Evolutionary conservation across 2,797 vertebrate species (phyloP).

Genomic region (Sebastes alutus): DNA sequence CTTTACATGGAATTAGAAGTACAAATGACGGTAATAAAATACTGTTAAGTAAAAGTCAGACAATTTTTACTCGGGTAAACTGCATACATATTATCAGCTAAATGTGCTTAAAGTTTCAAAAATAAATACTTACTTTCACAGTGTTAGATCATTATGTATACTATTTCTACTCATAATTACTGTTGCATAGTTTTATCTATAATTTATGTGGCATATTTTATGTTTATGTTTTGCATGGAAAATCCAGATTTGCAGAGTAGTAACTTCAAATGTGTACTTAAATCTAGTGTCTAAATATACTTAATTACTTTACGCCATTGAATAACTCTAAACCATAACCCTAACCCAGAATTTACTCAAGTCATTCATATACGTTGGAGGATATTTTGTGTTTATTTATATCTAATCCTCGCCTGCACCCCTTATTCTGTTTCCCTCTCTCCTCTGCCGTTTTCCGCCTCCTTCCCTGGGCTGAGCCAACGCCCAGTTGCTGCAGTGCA

Average conservation of each 20-base stretch:
- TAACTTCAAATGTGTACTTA: neutral
- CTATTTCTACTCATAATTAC: neutral
- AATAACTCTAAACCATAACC: neutral
- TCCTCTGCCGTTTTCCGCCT: constrained; percentile 40
- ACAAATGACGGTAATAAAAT: neutral
- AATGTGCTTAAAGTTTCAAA: neutral
- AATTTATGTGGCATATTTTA: neutral
- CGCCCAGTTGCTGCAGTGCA: constrained; percentile 84
- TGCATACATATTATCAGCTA: too few relatives aligned
- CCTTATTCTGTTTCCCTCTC: neutral
- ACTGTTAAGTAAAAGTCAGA: too few relatives aligned
- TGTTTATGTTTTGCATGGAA: neutral
- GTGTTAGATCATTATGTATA: neutral
- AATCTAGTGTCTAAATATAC: neutral
- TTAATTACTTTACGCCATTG: neutral
- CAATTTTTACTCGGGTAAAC: neutral
- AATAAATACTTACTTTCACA: neutral
- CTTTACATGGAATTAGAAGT: neutral
- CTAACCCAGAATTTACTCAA: neutral
- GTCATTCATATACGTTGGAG: neutral
- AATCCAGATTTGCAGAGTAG: neutral
- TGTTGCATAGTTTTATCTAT: neutral
- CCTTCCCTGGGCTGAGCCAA: constrained; percentile 58
- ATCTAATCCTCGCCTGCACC: neutral
- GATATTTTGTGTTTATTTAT: neutral